A percentile compares a stretch with the other conserved stretches of the same genome.
Evolutionary conservation across 2,113 vertebrate genomes (phyloP).

Genomic region (Cyanoliseus patagonus): DNA sequence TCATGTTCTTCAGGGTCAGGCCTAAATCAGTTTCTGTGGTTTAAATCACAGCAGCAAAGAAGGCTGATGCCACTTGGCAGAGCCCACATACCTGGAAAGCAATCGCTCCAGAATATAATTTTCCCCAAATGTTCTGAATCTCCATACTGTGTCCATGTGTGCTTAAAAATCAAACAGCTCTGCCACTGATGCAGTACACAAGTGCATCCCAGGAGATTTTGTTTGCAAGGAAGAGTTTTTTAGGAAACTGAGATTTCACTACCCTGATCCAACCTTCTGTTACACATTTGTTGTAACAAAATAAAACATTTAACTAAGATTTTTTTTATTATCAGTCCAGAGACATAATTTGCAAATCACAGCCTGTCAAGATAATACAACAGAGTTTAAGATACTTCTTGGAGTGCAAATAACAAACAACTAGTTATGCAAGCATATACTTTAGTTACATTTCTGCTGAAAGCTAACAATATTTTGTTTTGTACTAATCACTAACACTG

Average conservation of each 20-base stretch:
- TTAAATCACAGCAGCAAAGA: background rate
- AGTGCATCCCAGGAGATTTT: background rate
- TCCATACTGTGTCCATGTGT: background rate
- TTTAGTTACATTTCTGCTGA: background rate
- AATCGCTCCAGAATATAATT: background rate
- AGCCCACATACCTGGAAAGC: background rate
- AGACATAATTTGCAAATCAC: background rate
- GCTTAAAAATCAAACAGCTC: conserved; percentile 4
- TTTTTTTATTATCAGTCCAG: background rate
- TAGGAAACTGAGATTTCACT: background rate
- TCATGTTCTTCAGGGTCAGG: background rate
- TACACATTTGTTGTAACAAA: background rate
- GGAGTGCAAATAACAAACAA: background rate
- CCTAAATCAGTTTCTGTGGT: background rate
- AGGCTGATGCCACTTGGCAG: background rate
- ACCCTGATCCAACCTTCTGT: background rate
- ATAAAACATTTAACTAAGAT: background rate
- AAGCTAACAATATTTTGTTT: background rate
- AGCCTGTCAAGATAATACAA: background rate
- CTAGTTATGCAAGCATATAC: background rate
- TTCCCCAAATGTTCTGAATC: background rate
- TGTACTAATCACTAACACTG: background rate
- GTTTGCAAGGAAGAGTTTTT: background rate
- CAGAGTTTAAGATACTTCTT: background rate
- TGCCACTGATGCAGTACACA: background rate